phyloP scores from a whole-genome alignment of 2,888 invertebrate species.

The Selenia dentaria region DNA sequence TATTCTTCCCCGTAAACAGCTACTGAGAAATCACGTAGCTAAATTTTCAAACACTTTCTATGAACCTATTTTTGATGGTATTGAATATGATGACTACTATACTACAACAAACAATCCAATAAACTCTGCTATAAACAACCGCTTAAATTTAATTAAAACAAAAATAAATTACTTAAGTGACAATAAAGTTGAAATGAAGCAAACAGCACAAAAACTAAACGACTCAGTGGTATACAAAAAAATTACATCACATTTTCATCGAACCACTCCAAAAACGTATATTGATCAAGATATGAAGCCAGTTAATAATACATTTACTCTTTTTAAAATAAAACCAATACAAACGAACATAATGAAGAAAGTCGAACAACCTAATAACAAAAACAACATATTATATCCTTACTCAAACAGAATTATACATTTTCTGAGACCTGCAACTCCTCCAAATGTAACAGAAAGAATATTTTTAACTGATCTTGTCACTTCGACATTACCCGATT shows the following conservation, averaged over 20 bases:
- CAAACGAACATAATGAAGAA: not conserved
- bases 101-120: conserved; percentile 11
- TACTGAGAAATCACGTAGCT: conserved; percentile 12
- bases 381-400: not conserved
- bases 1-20: conserved; percentile 1
- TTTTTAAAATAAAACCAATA: conserved; percentile 1
- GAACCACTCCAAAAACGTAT: not conserved
- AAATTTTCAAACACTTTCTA: not conserved
- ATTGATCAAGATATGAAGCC: not conserved
- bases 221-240: not conserved
- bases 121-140: conserved; percentile 26
- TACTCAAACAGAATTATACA: not conserved
- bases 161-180: conserved; percentile 24
- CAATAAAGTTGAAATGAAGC: not conserved
- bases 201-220: not conserved
- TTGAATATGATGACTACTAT: conserved; percentile 36
- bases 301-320: conserved; percentile 2
- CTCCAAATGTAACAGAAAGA: not conserved
- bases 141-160: conserved; percentile 35
- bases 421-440: not conserved
- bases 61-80: conserved; percentile 25
- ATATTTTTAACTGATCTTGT: no score
- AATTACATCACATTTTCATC: not conserved
- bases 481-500: no score
- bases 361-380: not conserved